phyloP scores from a whole-genome alignment of 2,113 vertebrate genomes.

The Siniperca chuatsi region DNA sequence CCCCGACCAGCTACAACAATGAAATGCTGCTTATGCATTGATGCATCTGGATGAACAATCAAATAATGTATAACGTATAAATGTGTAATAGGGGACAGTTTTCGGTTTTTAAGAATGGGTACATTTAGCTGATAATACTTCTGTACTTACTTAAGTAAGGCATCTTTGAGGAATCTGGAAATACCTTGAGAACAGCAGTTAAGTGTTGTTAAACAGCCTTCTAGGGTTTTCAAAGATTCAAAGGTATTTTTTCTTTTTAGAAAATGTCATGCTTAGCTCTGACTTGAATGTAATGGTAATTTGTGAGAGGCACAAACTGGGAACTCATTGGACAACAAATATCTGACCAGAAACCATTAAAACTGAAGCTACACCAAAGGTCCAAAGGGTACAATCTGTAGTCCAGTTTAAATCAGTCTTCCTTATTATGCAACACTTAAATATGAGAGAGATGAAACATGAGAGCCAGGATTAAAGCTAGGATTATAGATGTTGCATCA shows the following conservation, averaged over 20 bases:
- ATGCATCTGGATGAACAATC: too few species aligned
- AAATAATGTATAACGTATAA: too few species aligned
- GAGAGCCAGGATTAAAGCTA: conserved; percentile 56
- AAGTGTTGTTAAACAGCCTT: not conserved
- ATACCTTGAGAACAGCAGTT: not conserved
- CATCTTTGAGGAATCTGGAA: not conserved
- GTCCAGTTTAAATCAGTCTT: conserved; percentile 27
- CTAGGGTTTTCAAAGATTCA: not conserved
- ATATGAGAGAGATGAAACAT: conserved; percentile 48
- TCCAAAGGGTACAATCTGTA: conserved; percentile 19
- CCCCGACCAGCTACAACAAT: too few species aligned
- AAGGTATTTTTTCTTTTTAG: not conserved
- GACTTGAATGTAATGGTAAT: not conserved
- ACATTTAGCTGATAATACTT: not conserved
- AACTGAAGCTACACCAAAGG: not conserved
- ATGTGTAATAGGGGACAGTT: not conserved
- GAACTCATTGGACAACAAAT: not conserved
- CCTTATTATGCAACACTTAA: conserved; percentile 69
- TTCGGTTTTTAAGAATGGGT: not conserved
- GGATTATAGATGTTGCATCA: conserved; percentile 70
- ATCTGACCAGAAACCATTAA: conserved; percentile 7
- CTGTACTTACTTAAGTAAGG: not conserved
- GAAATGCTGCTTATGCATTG: too few species aligned
- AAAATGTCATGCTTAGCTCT: not conserved
- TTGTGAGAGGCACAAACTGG: not conserved